These are phyloP conservation scores for Stenotaenia linearis DNA, from an alignment of 2,888 invertebrate species.

Conservation along the genomic window DNA sequence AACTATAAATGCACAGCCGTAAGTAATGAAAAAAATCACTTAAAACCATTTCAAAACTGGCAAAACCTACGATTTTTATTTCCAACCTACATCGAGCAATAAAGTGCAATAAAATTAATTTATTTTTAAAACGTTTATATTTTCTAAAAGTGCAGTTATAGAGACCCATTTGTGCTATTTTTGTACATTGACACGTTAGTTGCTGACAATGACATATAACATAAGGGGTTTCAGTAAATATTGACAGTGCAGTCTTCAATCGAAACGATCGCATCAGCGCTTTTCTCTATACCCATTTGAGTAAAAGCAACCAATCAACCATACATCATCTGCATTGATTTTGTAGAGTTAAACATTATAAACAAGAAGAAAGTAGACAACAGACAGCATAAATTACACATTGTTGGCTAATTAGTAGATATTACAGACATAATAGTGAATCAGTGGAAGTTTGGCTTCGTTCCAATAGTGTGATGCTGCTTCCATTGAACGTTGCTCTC, in stretches of 20 bases:
- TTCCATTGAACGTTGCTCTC: background rate
- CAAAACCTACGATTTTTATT: too few relatives aligned
- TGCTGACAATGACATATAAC: background rate
- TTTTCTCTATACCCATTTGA: background rate
- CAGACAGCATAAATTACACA: background rate
- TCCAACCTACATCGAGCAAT: too few relatives aligned
- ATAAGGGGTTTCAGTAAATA: background rate
- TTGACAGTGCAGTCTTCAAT: background rate
- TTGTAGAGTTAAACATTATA: background rate
- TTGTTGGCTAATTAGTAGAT: background rate
- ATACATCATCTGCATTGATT: too few relatives aligned
- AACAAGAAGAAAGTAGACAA: background rate
- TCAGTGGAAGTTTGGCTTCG: background rate
- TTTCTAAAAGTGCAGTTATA: too few relatives aligned
- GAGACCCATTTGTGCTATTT: too few relatives aligned
- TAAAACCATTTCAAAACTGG: background rate
- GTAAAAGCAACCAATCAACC: background rate
- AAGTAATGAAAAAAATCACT: background rate
- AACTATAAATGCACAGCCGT: background rate
- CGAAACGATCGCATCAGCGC: background rate
- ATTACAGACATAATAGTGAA: background rate
- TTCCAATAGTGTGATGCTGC: slow-evolving; percentile 12
- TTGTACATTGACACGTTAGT: background rate
- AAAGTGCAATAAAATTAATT: too few relatives aligned
- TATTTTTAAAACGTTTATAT: too few relatives aligned